Conservation (phyloP, 2,113 vertebrate species). For the Apodemus speciosus region DNA sequence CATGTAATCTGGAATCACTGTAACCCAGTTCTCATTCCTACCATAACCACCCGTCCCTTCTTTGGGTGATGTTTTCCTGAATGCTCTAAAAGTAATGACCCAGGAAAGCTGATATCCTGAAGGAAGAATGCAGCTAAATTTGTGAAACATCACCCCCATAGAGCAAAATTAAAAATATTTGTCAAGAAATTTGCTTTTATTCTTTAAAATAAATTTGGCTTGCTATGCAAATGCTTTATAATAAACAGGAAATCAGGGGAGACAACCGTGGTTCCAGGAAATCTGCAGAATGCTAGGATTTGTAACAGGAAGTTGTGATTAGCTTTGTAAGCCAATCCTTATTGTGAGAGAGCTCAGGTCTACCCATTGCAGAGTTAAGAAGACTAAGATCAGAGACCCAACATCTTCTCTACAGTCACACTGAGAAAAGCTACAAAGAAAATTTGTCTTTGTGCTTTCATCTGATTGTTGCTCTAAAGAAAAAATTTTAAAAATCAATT, state of each 20-base stretch:
- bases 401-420: background rate
- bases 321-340: background rate
- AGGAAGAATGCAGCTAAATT: background rate
- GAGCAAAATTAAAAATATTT: constrained; percentile 25
- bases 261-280: background rate
- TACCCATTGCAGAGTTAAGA: background rate
- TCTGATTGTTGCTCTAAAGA: background rate
- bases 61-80: background rate
- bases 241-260: background rate
- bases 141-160: background rate
- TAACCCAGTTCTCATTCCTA: background rate
- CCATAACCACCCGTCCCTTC: background rate
- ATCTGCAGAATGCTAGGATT: background rate
- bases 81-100: background rate
- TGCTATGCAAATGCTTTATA: background rate
- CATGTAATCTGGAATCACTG: too few species aligned
- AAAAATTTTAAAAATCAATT: background rate
- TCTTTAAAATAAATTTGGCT: background rate
- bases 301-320: background rate
- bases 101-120: background rate
- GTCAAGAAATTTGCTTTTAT: background rate
- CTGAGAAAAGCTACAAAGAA: background rate
- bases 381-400: background rate
- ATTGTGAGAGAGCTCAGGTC: background rate
- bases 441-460: background rate